phyloP scores from a whole-genome alignment of 92 coral and sea anemone genomes.

The Diadumene lineata region DNA sequence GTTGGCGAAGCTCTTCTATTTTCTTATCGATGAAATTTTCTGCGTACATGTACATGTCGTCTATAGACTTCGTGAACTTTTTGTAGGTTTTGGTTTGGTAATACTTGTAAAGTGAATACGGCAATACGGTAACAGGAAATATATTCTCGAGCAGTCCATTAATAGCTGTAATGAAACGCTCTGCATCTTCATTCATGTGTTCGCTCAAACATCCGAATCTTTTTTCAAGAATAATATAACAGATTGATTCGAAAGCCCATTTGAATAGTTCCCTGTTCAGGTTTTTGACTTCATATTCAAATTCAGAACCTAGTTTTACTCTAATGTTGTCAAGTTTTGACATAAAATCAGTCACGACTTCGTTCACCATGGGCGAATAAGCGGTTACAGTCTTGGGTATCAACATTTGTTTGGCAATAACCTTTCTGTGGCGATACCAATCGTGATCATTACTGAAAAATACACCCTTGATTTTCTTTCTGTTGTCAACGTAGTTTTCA shows the following conservation, averaged over 20 bases:
- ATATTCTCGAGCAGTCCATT: slow-evolving; percentile 6
- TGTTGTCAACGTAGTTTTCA: slow-evolving; percentile 43
- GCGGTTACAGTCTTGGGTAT: slow-evolving; percentile 53
- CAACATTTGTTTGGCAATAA: slow-evolving; percentile 45
- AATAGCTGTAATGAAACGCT: slow-evolving; percentile 46
- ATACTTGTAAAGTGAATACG: slow-evolving; percentile 55
- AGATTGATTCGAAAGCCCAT: slow-evolving; percentile 78
- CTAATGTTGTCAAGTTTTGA: slow-evolving; percentile 39
- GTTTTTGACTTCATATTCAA: slow-evolving; percentile 44
- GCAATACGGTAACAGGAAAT: slow-evolving; percentile 36
- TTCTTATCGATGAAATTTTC: slow-evolving; percentile 44
- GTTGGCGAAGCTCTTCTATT: slow-evolving; percentile 35
- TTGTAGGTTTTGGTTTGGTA: slow-evolving; percentile 60
- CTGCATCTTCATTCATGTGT: slow-evolving; percentile 37
- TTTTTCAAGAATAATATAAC: slow-evolving; percentile 53
- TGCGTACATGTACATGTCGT: slow-evolving; percentile 53
- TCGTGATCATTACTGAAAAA: slow-evolving; percentile 48
- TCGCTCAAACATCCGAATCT: slow-evolving; percentile 59
- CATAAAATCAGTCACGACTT: slow-evolving; percentile 52
- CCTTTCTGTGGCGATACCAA: slow-evolving; percentile 63
- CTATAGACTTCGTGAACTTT: slow-evolving; percentile 41
- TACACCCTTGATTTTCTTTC: slow-evolving; percentile 45
- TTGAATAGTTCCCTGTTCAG: slow-evolving; percentile 67
- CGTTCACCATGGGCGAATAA: slow-evolving; percentile 44
- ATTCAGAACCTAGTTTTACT: slow-evolving; percentile 23